Evolutionary conservation across 2,113 vertebrate genomes (phyloP).

Genomic region (Dolichotis patagonum): DNA sequence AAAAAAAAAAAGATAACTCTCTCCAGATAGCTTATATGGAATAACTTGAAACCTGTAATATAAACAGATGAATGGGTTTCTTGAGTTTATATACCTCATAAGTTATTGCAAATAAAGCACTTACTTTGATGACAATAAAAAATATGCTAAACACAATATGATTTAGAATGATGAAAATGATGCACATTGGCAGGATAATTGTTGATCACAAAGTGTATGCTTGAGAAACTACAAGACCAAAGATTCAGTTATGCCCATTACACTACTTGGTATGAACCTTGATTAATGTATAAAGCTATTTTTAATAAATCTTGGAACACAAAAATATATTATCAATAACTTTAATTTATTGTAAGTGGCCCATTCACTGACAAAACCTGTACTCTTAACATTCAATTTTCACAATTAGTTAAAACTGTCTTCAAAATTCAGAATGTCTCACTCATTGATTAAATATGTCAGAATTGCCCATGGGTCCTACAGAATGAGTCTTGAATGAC

Average conservation of each 20-base stretch:
- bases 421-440: constrained; percentile 9
- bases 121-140: constrained; percentile 37
- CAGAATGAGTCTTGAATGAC: neutral
- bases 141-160: neutral
- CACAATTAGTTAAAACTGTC: neutral
- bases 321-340: neutral
- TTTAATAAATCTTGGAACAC: constrained; percentile 47
- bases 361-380: neutral
- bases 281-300: constrained; percentile 41
- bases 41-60: neutral
- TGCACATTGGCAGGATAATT: neutral
- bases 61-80: neutral
- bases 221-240: neutral
- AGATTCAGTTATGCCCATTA: neutral
- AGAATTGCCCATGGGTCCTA: neutral
- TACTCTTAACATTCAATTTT: neutral
- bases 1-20: neutral
- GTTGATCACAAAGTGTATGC: neutral
- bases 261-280: neutral
- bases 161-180: neutral
- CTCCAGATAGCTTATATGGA: neutral
- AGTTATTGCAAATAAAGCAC: neutral
- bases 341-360: constrained; percentile 18
- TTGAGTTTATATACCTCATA: neutral
- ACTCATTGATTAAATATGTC: neutral